Evolutionary conservation across 1,140 invertebrate species (phyloP), one percentile per base, ranked within the genome.

Genomic region (Drosophila truncata): DNA sequence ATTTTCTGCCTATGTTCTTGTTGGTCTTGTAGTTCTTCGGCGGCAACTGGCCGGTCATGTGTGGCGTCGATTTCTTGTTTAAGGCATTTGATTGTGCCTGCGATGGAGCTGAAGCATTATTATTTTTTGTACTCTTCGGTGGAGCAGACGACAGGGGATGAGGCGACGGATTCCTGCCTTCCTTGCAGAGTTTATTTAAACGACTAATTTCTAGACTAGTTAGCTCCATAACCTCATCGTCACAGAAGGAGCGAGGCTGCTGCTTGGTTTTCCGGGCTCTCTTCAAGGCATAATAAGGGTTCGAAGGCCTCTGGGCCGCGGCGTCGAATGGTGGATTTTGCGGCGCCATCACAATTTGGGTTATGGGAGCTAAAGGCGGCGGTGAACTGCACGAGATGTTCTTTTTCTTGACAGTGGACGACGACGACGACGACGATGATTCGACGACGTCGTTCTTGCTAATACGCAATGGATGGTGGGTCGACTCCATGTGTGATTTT

Each of bases 231-330:
- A 82, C 70, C 31, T 90, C 85, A 9, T 90, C 84, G 16, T 65
- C 62, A 49, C 81, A 81, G 50, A 71, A 70, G 0, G 71, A 14
- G 1, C 85, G 70, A 0, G 86, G 86, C 27, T 90, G 86, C n/a
- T 90, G 85, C 66, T 90, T 90, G 2, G 85, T 90, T 35, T 90
- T 91, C 14, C 88, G 71, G 4, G 91, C 90, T 23, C 91, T 78
- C 10, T 80, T 88, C 16, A 93, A 29, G 1, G 90, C 92, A 57
- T 93, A 87, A 0, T 85, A 75, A 33, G 93, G 58, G 72, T 92
- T 92, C 55, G 81, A 63, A 8, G 92, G 83, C 44, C 90, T 91
- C 61, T 82, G 79, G 14, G 64, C 65, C n/a, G 63, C 65, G 13
- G 29, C 67, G 42, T 86, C 69, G n/a, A 80, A 78, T 39, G 27